Evolutionary conservation across 2,888 invertebrate genomes (phyloP).

Genomic region (Aethes cnicana): DNA sequence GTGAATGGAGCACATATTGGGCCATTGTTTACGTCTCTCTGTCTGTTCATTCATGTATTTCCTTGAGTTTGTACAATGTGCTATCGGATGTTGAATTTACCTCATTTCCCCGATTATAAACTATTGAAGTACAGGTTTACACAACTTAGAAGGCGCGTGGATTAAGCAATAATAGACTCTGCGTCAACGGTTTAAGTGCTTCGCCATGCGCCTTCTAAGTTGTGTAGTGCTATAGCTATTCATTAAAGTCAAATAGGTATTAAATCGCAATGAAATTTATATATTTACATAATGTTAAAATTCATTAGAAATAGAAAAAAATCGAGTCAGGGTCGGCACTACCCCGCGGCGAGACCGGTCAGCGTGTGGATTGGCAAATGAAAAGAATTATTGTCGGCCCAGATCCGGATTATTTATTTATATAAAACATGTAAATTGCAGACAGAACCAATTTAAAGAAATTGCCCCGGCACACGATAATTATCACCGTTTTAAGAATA

Average conservation of each 20-base stretch:
- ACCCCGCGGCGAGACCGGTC: conserved; percentile 45
- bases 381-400: conserved; percentile 48
- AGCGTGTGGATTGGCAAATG: conserved; percentile 44
- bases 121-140: too few relatives aligned
- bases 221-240: too few relatives aligned
- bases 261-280: conserved; percentile 62
- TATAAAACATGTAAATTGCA: conserved; percentile 47
- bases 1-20: conserved; percentile 22
- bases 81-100: too few relatives aligned
- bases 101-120: too few relatives aligned
- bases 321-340: conserved; percentile 43
- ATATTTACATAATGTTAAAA: conserved; percentile 62
- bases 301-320: conserved; percentile 47
- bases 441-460: conserved; percentile 49
- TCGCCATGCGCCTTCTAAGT: too few relatives aligned
- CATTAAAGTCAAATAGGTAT: conserved; percentile 55
- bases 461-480: conserved; percentile 32
- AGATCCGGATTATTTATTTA: conserved; percentile 50
- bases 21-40: conserved; percentile 18
- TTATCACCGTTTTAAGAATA: conserved; percentile 30
- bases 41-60: conserved; percentile 4
- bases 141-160: too few relatives aligned
- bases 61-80: too few relatives aligned
- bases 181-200: too few relatives aligned
- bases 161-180: too few relatives aligned